Evolutionary conservation across 2,888 invertebrate genomes (phyloP).

Genomic region (Netelia virgata): DNA sequence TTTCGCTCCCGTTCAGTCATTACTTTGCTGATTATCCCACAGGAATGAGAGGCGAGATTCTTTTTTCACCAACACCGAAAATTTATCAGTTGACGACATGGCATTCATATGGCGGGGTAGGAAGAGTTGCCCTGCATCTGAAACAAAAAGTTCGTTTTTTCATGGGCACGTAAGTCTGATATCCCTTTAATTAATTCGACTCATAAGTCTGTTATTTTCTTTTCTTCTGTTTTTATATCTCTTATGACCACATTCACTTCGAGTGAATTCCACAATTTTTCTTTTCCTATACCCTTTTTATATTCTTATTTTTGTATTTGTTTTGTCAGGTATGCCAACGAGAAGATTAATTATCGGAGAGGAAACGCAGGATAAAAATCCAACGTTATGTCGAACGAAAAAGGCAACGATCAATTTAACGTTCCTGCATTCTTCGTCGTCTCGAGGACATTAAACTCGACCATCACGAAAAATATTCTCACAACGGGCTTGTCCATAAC

Average conservation of each 20-base stretch:
- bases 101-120: not conserved
- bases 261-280: not conserved
- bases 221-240: conserved; percentile 21
- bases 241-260: not conserved
- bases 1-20: conserved; percentile 55
- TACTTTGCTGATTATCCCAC: conserved; percentile 3
- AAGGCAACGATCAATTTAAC: not conserved
- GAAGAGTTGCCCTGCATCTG: not conserved
- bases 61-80: conserved; percentile 29
- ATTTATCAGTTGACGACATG: conserved; percentile 12
- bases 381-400: conserved; percentile 46
- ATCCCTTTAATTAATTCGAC: not conserved
- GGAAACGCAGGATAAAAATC: not conserved
- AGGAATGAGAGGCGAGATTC: conserved; percentile 7
- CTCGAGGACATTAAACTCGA: not conserved
- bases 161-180: not conserved
- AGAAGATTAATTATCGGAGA: conserved; percentile 3
- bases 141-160: not conserved
- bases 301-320: not conserved
- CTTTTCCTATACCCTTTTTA: not conserved
- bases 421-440: conserved; percentile 12
- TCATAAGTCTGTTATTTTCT: not conserved
- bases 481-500: not conserved
- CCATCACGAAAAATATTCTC: not conserved
- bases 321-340: conserved; percentile 3